Base-by-base conservation (phyloP, 2,888 invertebrate species). In the Acronicta psi region DNA sequence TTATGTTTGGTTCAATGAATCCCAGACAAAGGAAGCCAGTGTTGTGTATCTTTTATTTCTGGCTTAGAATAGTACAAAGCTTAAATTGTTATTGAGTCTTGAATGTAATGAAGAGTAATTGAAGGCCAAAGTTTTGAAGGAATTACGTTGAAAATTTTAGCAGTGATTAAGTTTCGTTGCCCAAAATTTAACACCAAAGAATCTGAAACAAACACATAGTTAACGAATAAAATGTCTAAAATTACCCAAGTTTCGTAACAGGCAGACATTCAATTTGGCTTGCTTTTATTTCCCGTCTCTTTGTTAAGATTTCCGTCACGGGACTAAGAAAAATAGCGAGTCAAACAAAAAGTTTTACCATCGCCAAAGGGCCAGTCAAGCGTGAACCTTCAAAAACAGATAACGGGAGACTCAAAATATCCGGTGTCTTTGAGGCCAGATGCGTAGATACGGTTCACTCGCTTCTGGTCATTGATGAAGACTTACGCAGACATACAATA, bases 261-360 rank as follows among this genome's bases (percentile, higher is more conserved):
- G 72, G 72, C 76, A 80, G 80, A 75, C 80, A 83, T 86, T 87
- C 83, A 84, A 87, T 86, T 86, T 84, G 62, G 81, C 73, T 80
- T 84, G 82, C 85, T 83, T 85, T 87, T 85, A 84, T 86, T 85
- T 84, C 80, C 79, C 79, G 76, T 77, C 73, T 77, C 80, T 84
- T 87, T 88, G 87, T 87, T 88, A 87, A 83, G 80, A 83, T 85
- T 86, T 87, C 87, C 87, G 83, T 82, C 81, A 81, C 73, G 79
- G 75, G 76, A 62, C 77, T 66, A 80, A 87, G 85, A 84, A 84
- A 85, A 84, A 84, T 80, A 82, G 73, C 69, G 73, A 73, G 66
- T 76, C 73, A 69, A 72, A 83, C 80, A 85, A 86, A 86, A 88
- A 85, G 80, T 86, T 80, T 73, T 64, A 77, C 75, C 77, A 72